These are phyloP conservation scores for Paradoxurus hermaphroditus DNA, from an alignment of 2,113 vertebrate genomes.

Conservation along the genomic window DNA sequence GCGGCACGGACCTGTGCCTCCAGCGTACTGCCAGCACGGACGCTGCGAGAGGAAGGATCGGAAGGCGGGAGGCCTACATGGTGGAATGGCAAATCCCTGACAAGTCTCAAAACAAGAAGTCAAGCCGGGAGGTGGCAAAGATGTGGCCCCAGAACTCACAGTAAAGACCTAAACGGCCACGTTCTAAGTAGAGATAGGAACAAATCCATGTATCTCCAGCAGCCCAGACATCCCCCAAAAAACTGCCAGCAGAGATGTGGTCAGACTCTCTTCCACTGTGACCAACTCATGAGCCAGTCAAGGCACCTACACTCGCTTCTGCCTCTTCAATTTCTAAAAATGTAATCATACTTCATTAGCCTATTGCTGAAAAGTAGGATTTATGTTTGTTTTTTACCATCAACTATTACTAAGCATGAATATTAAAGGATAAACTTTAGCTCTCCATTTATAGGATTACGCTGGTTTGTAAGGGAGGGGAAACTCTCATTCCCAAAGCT, in stretches of 20 bases:
- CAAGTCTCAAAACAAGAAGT: neutral
- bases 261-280: neutral
- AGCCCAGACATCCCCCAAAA: neutral
- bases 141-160: neutral
- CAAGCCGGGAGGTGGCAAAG: neutral
- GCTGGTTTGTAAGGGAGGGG: neutral
- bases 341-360: neutral
- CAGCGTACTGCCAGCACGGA: neutral
- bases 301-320: neutral
- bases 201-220: neutral
- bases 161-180: neutral
- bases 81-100: neutral
- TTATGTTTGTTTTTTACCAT: neutral
- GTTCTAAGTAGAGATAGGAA: neutral
- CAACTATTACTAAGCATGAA: neutral
- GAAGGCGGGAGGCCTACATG: neutral
- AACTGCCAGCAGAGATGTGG: neutral
- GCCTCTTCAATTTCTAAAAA: neutral
- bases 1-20: slow-evolving; percentile 15
- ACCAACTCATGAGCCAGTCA: slow-evolving; percentile 5
- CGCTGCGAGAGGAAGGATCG: neutral
- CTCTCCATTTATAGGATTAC: neutral
- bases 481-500: neutral
- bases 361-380: neutral
- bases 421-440: neutral